Evolutionary conservation across 2,113 vertebrate species (phyloP).

Genomic region (Aepyceros melampus): DNA sequence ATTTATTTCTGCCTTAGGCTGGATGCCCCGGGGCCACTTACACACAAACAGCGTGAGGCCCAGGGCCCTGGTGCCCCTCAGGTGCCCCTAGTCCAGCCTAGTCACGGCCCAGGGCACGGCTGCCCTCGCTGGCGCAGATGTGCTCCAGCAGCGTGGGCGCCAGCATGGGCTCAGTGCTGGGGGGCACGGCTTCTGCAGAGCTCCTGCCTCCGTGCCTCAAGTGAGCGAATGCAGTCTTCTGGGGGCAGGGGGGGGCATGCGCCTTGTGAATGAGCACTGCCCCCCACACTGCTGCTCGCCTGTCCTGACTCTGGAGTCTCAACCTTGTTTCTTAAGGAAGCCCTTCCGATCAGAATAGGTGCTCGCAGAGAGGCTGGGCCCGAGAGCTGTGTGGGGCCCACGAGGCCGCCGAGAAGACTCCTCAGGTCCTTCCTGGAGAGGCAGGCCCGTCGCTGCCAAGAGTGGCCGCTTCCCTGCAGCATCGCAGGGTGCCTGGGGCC

Average conservation of each 20-base stretch:
- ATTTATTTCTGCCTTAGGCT: not conserved
- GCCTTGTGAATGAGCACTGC: not conserved
- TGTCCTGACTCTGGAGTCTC: not conserved
- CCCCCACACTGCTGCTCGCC: not conserved
- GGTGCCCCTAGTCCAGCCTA: not conserved
- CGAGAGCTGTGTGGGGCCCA: not conserved
- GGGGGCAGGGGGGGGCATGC: not conserved
- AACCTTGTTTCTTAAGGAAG: not conserved
- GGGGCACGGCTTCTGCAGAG: not conserved
- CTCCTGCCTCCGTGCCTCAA: rapidly evolving
- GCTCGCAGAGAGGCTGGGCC: not conserved
- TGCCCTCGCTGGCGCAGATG: not conserved
- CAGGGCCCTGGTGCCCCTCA: not conserved
- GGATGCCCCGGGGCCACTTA: not conserved
- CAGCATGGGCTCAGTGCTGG: not conserved
- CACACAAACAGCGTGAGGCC: not conserved
- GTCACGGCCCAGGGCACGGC: not conserved
- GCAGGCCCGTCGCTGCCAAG: not conserved
- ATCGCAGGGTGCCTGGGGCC: not conserved
- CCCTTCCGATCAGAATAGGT: not conserved
- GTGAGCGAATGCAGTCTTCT: not conserved
- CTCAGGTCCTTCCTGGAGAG: no score
- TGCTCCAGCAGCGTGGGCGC: not conserved
- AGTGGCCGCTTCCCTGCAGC: not conserved
- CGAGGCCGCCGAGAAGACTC: rapidly evolving